Base-by-base conservation (phyloP, 2,888 invertebrate genomes). In the Trichopria drosophilae region DNA sequence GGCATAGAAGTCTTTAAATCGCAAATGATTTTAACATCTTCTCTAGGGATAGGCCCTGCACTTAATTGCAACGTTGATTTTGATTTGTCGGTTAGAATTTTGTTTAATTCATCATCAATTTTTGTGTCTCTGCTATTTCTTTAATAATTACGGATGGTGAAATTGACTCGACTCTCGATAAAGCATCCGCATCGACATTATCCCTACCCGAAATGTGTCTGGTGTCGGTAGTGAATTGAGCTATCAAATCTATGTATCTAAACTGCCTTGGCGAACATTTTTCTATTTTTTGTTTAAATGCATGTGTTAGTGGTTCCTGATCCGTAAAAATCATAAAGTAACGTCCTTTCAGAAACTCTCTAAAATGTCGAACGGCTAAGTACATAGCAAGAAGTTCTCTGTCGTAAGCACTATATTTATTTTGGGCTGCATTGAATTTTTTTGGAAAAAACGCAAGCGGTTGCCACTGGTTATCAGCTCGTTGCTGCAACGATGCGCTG, bases 391-490 rank as follows among this genome's bases (percentile, higher is more conserved):
- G n/a, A n/a, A n/a, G n/a, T n/a, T n/a, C n/a, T n/a, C n/a, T n/a
- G n/a, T n/a, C 62, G 41, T 57, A 65, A 1, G 65, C 50, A 31
- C 59, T 55, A 52, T 66, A 68, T 18, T 59, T 64, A 2, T 4
- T 34, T 48, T 68, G 59, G 1, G 66, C 39, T 1, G 46, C 16
- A 12, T 37, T 55, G 1, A 68, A 46, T 43, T 65, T 65, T 42
- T 46, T 58, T 1, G 63, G 61, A 48, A 65, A 68, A 31, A 66
- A 68, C 0, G 40, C 54, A 3, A 65, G 43, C 7, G 63, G 62
- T 41, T 58, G 37, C 64, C 64, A 63, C 1, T 6, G 28, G 3
- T 29, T 39, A 1, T 42, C 32, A 13, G 28, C 34, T 5, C 20
- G 23, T 42, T 67, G 62, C 13, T 68, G 58, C 13, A 69, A 44